Percentiles rank a stretch among this genome's conserved stretches.
These are phyloP conservation scores for Pongo pygmaeus DNA, from an alignment of 2,113 vertebrate species.

Conservation along the genomic window DNA sequence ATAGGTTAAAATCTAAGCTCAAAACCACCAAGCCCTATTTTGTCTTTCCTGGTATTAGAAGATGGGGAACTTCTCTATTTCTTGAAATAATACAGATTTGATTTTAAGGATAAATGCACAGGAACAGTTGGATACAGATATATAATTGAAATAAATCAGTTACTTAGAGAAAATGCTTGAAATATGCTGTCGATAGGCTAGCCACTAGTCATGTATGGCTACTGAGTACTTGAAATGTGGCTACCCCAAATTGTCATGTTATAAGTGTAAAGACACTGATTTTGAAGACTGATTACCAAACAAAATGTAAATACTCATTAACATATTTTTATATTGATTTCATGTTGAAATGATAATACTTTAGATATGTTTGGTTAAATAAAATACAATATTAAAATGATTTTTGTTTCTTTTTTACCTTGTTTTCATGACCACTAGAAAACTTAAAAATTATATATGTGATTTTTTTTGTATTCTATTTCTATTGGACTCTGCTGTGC, in stretches of 20 bases:
- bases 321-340: neutral
- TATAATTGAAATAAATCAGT: neutral
- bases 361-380: neutral
- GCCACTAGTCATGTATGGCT: neutral
- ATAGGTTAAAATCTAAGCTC: neutral
- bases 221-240: neutral
- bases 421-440: neutral
- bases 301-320: neutral
- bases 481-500: neutral
- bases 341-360: neutral
- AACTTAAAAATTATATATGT: neutral
- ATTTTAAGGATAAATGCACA: neutral
- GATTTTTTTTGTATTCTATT: neutral
- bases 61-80: neutral
- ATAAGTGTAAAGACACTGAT: neutral
- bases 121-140: neutral
- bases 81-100: neutral
- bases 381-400: neutral
- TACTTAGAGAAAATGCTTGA: neutral
- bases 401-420: neutral
- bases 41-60: neutral
- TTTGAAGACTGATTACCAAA: conserved; percentile 4
- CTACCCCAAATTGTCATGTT: neutral
- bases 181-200: neutral
- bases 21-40: neutral